Conservation (phyloP, 2,888 invertebrate species). For the Byasa hedistus region DNA sequence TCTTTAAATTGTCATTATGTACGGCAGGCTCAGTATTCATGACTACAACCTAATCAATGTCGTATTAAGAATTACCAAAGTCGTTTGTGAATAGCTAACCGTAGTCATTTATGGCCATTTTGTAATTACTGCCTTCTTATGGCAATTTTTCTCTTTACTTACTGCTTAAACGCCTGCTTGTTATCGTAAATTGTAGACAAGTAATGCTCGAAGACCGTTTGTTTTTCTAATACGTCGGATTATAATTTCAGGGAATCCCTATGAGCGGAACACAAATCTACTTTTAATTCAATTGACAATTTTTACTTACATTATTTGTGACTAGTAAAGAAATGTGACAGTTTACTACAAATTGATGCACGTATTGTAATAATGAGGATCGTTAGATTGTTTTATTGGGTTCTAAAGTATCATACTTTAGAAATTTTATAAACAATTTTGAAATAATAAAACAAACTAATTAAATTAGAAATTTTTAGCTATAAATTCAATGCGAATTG, state of each 20-base stretch:
- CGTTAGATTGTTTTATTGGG: too few species aligned
- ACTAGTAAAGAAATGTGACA: too few species aligned
- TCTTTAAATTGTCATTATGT: constrained; percentile 80
- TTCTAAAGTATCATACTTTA: too few species aligned
- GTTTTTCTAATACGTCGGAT: constrained; percentile 17
- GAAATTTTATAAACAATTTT: too few species aligned
- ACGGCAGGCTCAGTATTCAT: constrained; percentile 57
- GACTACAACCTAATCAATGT: constrained; percentile 73
- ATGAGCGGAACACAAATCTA: not conserved
- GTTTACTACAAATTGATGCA: too few species aligned
- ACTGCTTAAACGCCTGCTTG: constrained; percentile 45
- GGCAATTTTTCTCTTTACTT: constrained; percentile 57
- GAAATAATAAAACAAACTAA: too few species aligned
- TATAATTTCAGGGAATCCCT: not conserved
- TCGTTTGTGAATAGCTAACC: constrained; percentile 76
- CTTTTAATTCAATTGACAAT: not conserved
- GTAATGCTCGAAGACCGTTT: constrained; percentile 25
- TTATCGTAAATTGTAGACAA: constrained; percentile 33
- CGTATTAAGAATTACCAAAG: constrained; percentile 73
- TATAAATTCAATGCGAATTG: too few species aligned
- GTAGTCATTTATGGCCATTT: constrained; percentile 61
- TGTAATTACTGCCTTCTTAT: constrained; percentile 73
- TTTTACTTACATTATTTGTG: not conserved
- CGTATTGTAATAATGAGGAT: too few species aligned
- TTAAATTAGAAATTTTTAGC: too few species aligned